Evolutionary conservation across 2,888 invertebrate genomes (phyloP).

Genomic region (Cheilosia variabilis): DNA sequence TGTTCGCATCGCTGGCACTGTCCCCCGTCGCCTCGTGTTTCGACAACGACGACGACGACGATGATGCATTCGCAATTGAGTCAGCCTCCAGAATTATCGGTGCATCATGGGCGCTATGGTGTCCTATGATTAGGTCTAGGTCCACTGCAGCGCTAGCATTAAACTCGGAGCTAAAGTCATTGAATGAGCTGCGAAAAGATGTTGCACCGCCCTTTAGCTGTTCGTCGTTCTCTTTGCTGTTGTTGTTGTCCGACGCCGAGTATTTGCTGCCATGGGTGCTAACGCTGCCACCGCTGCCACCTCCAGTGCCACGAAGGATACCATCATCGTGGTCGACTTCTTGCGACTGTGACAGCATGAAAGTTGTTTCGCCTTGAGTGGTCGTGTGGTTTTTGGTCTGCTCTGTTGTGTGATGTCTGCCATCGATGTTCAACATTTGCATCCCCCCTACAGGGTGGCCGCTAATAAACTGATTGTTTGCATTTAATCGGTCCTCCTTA

Average conservation of each 20-base stretch:
- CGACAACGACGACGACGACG: slow-evolving; percentile 56
- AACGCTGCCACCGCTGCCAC: slow-evolving; percentile 12
- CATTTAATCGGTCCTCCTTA: slow-evolving; percentile 44
- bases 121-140: slow-evolving; percentile 79
- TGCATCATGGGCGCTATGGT: slow-evolving; percentile 79
- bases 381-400: slow-evolving; percentile 40
- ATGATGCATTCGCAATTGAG: slow-evolving; percentile 79
- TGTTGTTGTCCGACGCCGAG: slow-evolving; percentile 42
- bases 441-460: slow-evolving; percentile 49
- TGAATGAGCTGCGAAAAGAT: slow-evolving; percentile 82
- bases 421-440: slow-evolving; percentile 53
- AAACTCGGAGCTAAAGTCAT: slow-evolving; percentile 81
- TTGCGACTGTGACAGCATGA: slow-evolving; percentile 61
- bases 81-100: slow-evolving; percentile 77
- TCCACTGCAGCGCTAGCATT: slow-evolving; percentile 82
- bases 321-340: slow-evolving; percentile 70
- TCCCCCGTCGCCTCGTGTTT: slow-evolving; percentile 60
- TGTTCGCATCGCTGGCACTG: slow-evolving; percentile 48
- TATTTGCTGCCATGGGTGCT: slow-evolving; percentile 32
- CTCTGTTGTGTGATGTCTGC: slow-evolving; percentile 29
- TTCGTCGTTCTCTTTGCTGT: slow-evolving; percentile 66
- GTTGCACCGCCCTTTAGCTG: slow-evolving; percentile 65
- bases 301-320: slow-evolving; percentile 66
- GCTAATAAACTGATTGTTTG: slow-evolving; percentile 67
- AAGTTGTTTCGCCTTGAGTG: slow-evolving; percentile 58